Conservation (phyloP, 2,113 vertebrate genomes). For the Hydropotes inermis region DNA sequence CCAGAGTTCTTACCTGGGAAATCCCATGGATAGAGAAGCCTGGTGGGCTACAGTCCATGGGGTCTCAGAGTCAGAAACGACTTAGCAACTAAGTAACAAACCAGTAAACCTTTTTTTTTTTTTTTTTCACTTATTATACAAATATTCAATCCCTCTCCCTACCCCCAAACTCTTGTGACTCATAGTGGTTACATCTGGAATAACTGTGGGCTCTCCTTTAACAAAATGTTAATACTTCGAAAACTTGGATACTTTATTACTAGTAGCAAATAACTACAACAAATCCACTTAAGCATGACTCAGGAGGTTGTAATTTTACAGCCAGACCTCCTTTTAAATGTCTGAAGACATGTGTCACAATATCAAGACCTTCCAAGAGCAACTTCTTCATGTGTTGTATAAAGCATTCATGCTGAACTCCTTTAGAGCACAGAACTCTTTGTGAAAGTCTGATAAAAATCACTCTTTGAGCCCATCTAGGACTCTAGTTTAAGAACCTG, state of each 20-base stretch:
- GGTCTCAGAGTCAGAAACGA: background rate
- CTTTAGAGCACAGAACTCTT: background rate
- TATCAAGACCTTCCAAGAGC: background rate
- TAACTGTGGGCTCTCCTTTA: background rate
- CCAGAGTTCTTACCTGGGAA: background rate
- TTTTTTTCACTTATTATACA: background rate
- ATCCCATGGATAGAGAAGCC: background rate
- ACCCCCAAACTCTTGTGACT: background rate
- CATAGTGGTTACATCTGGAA: background rate
- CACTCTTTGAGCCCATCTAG: background rate
- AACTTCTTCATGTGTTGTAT: background rate
- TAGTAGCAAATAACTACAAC: constrained; percentile 19
- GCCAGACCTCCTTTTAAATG: background rate
- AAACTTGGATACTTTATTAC: background rate
- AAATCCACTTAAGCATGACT: background rate
- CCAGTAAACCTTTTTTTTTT: background rate
- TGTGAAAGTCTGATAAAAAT: background rate
- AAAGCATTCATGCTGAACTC: background rate
- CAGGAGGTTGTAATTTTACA: background rate
- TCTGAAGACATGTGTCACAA: background rate
- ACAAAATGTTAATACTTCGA: background rate
- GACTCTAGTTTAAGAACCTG: background rate
- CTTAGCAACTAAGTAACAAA: background rate
- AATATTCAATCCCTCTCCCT: background rate
- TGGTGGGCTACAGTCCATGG: background rate